Base-by-base conservation (phyloP, 2,888 invertebrate species). In the Rugalucina vietnamica region DNA sequence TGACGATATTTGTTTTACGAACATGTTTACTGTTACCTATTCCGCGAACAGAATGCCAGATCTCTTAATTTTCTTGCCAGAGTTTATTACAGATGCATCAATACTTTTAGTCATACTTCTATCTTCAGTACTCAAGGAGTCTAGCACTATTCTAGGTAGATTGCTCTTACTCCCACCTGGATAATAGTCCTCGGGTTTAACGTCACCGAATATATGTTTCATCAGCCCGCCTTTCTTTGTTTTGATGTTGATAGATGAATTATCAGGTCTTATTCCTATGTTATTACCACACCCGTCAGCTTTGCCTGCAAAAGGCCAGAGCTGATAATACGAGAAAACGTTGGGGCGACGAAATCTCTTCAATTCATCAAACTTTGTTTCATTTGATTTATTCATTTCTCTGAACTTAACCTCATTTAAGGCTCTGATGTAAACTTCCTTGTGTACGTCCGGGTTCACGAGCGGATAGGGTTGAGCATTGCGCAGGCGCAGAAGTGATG, bases 201-300 rank as follows among this genome's bases (percentile, higher is more conserved):
- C 75, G 54, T 88, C 87, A 0, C 90, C 90, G n/a, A 90, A 86
- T n/a, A 90, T 85, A 71, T 90, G 90, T 75, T 87, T 85, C 87
- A 90, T 88, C 18, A 78, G 79, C 34, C 86, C 82, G 21, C 89
- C 90, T 54, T 86, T 85, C 69, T 87, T 90, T 69, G 85, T 82
- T 57, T 83, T 83, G 69, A 83, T 82, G 4, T 65, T 34, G 21
- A 72, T 39, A 0, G 79, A 79, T 3, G 82, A 69, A 10, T 81
- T 77, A 18, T 82, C 81, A 5, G 76, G 82, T 14, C 88, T 70
- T 8, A 89, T 34, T 0, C 89, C 89, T 18, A 88, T 74, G 5
- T 76, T 36, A 32, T 24, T 37, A n/a, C 54, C 21, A 5, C 24
- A 70, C 27, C 81, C 43, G 21, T 50, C 37, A 65, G 60, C 37